These are phyloP conservation scores for Parotia lawesii DNA, from an alignment of 2,113 vertebrate species.

Conservation along the genomic window DNA sequence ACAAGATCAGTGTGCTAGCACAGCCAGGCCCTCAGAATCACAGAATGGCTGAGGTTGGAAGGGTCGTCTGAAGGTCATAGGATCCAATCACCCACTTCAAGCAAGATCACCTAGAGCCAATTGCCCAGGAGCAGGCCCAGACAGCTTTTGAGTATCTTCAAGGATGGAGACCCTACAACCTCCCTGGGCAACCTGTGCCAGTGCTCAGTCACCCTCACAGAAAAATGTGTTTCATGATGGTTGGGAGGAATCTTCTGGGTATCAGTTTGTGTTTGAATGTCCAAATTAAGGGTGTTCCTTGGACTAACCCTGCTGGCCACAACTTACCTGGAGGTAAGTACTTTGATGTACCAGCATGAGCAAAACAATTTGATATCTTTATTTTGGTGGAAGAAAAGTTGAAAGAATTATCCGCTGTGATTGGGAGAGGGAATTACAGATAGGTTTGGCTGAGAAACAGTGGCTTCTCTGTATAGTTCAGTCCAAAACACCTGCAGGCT, in stretches of 20 bases:
- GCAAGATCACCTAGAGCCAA: rapidly evolving
- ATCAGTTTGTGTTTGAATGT: neutral
- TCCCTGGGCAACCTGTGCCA: neutral
- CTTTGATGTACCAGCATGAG: neutral
- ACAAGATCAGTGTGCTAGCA: neutral
- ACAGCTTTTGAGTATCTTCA: neutral
- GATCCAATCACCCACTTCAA: neutral
- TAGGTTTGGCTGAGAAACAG: neutral
- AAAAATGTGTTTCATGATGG: neutral
- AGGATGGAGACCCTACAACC: neutral
- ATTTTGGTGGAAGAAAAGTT: neutral
- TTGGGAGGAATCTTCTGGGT: neutral
- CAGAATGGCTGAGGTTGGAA: neutral
- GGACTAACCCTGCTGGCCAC: neutral
- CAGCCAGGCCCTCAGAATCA: neutral
- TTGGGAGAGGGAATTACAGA: neutral
- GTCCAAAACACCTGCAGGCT: neutral
- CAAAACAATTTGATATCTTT: neutral
- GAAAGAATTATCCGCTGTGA: neutral
- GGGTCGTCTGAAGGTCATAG: neutral
- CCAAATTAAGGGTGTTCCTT: neutral
- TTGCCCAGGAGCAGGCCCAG: neutral
- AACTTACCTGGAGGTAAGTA: neutral
- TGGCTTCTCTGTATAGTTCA: neutral
- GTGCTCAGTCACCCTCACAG: neutral